Conservation (phyloP, 2,113 vertebrate species). For the Etheostoma spectabile region DNA sequence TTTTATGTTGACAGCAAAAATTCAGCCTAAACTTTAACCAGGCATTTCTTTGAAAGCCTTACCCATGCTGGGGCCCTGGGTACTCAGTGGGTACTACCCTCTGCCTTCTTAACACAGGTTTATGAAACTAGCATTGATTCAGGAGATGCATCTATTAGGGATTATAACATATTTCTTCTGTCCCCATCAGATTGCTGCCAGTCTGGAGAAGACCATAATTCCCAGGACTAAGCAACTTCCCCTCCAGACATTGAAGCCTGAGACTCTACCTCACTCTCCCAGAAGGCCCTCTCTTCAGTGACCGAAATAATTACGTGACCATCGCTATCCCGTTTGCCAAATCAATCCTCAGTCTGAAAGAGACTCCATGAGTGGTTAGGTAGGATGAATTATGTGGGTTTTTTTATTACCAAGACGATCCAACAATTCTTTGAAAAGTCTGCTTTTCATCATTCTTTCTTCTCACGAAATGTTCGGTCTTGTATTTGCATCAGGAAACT, state of each 20-base stretch:
- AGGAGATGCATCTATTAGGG: not conserved
- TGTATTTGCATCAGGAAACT: constrained; percentile 87
- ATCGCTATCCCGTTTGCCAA: constrained; percentile 95
- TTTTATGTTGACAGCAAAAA: no score
- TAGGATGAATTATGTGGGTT: constrained; percentile 65
- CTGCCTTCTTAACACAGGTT: no score
- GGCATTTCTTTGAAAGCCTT: no score
- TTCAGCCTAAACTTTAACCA: no score
- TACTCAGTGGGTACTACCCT: no score
- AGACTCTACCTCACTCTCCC: constrained; percentile 96
- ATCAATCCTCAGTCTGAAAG: constrained; percentile 90
- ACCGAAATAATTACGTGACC: constrained; percentile 92
- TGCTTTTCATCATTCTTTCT: not conserved
- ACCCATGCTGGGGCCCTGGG: no score
- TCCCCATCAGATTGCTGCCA: constrained; percentile 91
- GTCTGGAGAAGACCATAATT: constrained; percentile 96
- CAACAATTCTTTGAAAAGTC: not conserved
- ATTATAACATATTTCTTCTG: not conserved
- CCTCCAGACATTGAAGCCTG: constrained; percentile 98
- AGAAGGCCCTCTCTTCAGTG: constrained; percentile 94
- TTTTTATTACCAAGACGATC: not conserved
- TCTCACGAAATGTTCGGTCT: not conserved
- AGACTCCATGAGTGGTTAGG: constrained; percentile 93
- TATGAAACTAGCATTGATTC: no score
- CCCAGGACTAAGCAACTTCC: constrained; percentile 91